Evolutionary conservation across 2,113 vertebrate genomes (phyloP), one percentile per base, ranked within the genome.

Genomic region (Suncus etruscus): DNA sequence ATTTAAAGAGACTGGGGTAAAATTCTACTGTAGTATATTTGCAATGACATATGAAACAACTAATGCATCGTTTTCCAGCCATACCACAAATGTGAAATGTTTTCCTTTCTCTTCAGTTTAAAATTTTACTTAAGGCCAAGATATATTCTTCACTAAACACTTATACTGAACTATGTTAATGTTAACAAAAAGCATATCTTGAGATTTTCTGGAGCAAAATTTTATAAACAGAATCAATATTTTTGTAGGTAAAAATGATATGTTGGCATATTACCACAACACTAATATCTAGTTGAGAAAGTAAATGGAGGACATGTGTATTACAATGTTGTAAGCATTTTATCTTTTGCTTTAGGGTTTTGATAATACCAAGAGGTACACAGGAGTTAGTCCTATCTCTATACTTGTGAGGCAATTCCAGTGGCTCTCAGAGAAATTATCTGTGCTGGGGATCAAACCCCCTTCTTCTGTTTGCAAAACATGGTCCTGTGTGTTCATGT

Each of bases 91-190:
- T 9, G 2, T 27, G 7, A 74, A 66, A 45, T 47, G 4, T 24
- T 86, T 83, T 48, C 32, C 3, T 76, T 84, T 87, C 80, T 9
- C 54, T 66, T 80, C 22, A 73, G 29, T 76, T 78, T 73, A n/a
- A 87, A 86, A 72, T 86, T 83, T 54, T 63, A 12, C n/a, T 65
- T 76, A 90, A 92, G 45, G 11, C 18, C 16, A 66, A 12, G 14
- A 24, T 25, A 51, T 8, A 65, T 45, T 90, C 39, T 22, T 86
- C n/a, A 48, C 7, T 54, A 20, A 31, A 27, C 6, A 29, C 14
- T 20, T 66, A 66, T 70, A 3, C 25, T 48, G 45, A 85, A 45
- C 1, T 65, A 39, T 39, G 39, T 39, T 39, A 39, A 39, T 39
- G 39, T 39, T 39, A 39, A 39, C 39, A 39, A 39, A 39, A 39